Conservation (phyloP, 1,140 invertebrate genomes). For the Dinothrombium tinctorium region DNA sequence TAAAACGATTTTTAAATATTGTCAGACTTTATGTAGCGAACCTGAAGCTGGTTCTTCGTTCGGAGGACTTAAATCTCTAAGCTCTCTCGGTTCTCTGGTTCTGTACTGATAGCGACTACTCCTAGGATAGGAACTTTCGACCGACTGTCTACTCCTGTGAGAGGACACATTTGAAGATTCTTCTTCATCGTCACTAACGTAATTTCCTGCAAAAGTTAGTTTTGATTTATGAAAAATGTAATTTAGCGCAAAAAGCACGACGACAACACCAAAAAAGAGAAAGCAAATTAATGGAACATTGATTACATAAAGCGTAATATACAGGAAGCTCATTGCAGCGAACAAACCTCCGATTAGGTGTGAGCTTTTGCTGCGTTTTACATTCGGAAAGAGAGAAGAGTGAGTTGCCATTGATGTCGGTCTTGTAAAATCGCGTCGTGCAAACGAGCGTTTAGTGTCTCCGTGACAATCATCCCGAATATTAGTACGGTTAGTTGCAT, state of each 20-base stretch:
- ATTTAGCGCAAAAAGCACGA: neutral
- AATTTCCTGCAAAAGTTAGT: neutral
- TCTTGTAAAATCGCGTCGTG: no score
- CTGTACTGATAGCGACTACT: neutral
- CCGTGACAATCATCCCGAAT: no score
- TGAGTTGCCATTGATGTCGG: no score
- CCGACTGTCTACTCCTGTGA: conserved; percentile 4
- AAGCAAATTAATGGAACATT: no score
- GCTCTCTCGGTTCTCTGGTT: neutral
- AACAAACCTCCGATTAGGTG: conserved; percentile 1
- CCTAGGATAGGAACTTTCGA: neutral
- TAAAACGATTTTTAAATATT: no score
- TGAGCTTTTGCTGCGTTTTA: conserved; percentile 2
- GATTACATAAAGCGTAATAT: neutral
- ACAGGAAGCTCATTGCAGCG: neutral
- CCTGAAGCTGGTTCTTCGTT: neutral
- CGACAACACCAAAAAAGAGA: conserved; percentile 1
- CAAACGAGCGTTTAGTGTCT: no score
- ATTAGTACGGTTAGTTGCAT: no score
- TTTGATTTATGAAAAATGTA: neutral
- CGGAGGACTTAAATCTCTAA: neutral
- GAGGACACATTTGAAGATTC: conserved; percentile 14
- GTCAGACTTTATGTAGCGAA: no score
- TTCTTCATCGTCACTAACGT: conserved; percentile 11
- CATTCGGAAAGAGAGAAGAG: no score